phyloP scores from a whole-genome alignment of 2,888 invertebrate genomes.

The Drosophila ezoana region DNA sequence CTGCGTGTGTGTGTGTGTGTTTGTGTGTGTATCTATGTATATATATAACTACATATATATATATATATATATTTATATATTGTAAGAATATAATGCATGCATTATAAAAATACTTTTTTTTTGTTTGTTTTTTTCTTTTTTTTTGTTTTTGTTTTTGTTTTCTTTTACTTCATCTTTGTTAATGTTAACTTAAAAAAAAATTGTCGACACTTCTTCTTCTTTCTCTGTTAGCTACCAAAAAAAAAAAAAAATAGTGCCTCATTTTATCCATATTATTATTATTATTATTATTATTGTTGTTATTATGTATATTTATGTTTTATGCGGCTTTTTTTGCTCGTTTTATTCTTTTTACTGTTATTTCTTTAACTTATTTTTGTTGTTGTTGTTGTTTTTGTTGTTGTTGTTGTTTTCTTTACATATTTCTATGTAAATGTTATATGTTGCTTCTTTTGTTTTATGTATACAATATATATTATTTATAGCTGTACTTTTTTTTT shows the following conservation, averaged over 20 bases:
- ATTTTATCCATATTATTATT: constrained; percentile 4
- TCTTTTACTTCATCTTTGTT: constrained; percentile 50
- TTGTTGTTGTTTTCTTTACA: constrained; percentile 5
- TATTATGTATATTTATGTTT: constrained; percentile 42
- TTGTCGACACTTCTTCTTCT: constrained; percentile 46
- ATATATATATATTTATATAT: constrained; percentile 58
- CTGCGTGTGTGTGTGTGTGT: constrained; percentile 41
- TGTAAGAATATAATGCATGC: constrained; percentile 84
- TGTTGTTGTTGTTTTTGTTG: constrained; percentile 11
- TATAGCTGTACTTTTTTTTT: constrained; percentile 3
- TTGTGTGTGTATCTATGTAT: constrained; percentile 44
- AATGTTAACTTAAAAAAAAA: constrained; percentile 72
- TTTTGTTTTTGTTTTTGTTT: constrained; percentile 21
- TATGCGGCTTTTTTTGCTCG: constrained; percentile 13
- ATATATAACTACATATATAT: constrained; percentile 47
- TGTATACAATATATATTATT: constrained; percentile 44
- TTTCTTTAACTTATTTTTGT: background rate
- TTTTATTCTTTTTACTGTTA: background rate
- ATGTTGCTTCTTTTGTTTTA: constrained; percentile 32
- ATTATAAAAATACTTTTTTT: constrained; percentile 83
- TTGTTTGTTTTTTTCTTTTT: constrained; percentile 24
- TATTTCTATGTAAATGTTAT: constrained; percentile 51
- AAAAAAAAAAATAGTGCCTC: constrained; percentile 44
- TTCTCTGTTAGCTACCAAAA: constrained; percentile 7
- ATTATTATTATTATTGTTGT: constrained; percentile 6